Evolutionary conservation across 2,888 invertebrate species (phyloP).

Genomic region (Ganaspis brasiliensis): DNA sequence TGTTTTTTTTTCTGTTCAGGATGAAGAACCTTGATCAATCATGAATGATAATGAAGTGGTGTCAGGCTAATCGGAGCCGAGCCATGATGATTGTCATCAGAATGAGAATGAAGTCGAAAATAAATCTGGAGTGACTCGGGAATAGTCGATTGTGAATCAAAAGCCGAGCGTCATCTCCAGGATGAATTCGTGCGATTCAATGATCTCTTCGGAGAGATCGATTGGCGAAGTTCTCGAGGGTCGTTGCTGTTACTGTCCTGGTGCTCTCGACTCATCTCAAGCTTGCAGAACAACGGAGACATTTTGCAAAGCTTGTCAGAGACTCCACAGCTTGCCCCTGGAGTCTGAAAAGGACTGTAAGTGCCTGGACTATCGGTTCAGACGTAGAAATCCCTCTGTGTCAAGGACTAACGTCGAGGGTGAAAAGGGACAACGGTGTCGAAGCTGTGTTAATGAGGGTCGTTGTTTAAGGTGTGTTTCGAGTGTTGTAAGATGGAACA

Average conservation of each 20-base stretch:
- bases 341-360: conserved; percentile 28
- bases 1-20: neutral
- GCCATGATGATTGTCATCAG: conserved; percentile 16
- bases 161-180: conserved; percentile 6
- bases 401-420: conserved; percentile 69
- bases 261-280: conserved; percentile 20
- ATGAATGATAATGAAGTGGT: conserved; percentile 8
- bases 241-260: conserved; percentile 34
- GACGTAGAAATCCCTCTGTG: conserved; percentile 63
- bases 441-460: conserved; percentile 65
- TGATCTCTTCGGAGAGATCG: conserved; percentile 16
- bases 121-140: conserved; percentile 17
- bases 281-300: conserved; percentile 32
- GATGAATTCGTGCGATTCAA: conserved; percentile 20
- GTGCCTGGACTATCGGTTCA: conserved; percentile 34
- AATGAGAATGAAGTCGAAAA: conserved; percentile 13
- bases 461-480: conserved; percentile 70
- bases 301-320: conserved; percentile 61
- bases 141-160: neutral
- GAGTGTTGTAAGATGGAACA: conserved; percentile 76
- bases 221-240: neutral
- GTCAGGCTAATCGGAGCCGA: conserved; percentile 11
- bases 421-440: conserved; percentile 58
- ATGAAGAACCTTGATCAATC: conserved; percentile 16
- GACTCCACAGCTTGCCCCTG: conserved; percentile 55